Percentiles rank a stretch among this genome's conserved stretches.
Conservation (phyloP, 2,797 vertebrate genomes). For the Decapterus maruadsi region DNA sequence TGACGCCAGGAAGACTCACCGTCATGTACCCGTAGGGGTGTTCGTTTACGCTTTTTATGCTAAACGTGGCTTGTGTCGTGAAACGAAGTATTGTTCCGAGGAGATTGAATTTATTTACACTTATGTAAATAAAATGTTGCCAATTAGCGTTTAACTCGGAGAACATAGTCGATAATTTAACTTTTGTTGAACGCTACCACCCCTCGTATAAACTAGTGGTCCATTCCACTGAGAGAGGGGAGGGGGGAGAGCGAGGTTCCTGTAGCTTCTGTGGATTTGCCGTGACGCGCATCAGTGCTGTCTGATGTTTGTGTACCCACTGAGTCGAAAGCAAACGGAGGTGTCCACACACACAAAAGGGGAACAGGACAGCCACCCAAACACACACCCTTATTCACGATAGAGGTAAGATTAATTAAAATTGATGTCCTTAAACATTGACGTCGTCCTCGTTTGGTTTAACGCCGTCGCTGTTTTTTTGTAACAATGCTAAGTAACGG, state of each 20-base stretch:
- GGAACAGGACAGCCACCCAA: background rate
- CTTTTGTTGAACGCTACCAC: rapidly evolving
- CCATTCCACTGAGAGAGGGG: slow-evolving; percentile 40
- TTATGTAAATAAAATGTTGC: background rate
- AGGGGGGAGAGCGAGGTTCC: slow-evolving; percentile 33
- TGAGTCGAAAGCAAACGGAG: slow-evolving; percentile 13
- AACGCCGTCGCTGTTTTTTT: background rate
- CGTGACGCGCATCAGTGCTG: slow-evolving; percentile 57
- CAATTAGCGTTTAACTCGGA: rapidly evolving
- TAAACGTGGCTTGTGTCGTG: rapidly evolving
- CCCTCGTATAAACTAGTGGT: slow-evolving; percentile 61
- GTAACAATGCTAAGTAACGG: slow-evolving; percentile 65
- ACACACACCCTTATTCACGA: background rate
- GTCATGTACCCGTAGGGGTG: slow-evolving; percentile 35
- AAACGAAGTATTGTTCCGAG: rapidly evolving
- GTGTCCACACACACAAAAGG: background rate
- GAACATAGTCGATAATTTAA: rapidly evolving
- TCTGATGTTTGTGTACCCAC: slow-evolving; percentile 27
- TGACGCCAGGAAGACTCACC: slow-evolving; percentile 37
- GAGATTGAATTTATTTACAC: rapidly evolving
- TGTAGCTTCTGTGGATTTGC: slow-evolving; percentile 51
- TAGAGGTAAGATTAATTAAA: slow-evolving; percentile 32
- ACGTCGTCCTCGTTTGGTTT: rapidly evolving
- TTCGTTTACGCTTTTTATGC: rapidly evolving
- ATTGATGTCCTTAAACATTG: rapidly evolving